phyloP scores from a whole-genome alignment of 2,113 vertebrate species.

The Hemicordylus capensis region DNA sequence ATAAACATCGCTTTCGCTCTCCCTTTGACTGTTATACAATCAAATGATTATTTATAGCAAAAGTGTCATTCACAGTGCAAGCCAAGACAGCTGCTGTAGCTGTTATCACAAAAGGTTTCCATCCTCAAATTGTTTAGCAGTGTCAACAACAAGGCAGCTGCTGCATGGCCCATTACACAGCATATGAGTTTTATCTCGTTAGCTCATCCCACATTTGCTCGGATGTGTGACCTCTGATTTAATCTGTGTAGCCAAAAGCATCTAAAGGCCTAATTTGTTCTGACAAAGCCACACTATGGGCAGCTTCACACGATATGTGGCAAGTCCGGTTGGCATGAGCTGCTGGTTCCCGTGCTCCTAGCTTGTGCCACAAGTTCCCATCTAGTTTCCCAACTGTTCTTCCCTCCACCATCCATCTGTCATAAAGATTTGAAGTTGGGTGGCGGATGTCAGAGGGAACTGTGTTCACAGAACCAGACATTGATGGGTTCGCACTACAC shows the following conservation, averaged over 20 bases:
- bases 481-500: too few relatives aligned
- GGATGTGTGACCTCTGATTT: slow-evolving; percentile 48
- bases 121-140: neutral
- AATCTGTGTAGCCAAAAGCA: slow-evolving; percentile 36
- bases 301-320: too few relatives aligned
- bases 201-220: slow-evolving; percentile 18
- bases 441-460: too few relatives aligned
- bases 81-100: slow-evolving; percentile 1
- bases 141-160: neutral
- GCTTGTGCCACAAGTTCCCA: too few relatives aligned
- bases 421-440: too few relatives aligned
- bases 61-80: slow-evolving; percentile 2
- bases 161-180: neutral
- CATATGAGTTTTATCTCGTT: slow-evolving; percentile 10
- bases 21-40: neutral
- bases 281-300: neutral
- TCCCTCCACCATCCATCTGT: too few relatives aligned
- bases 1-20: neutral
- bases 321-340: too few relatives aligned
- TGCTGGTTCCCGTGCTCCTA: too few relatives aligned
- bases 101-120: slow-evolving; percentile 1
- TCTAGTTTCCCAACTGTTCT: too few relatives aligned
- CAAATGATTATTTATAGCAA: slow-evolving; percentile 1
- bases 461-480: too few relatives aligned
- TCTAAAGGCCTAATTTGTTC: neutral